Base-by-base conservation (phyloP, 1,140 invertebrate species). In the Pseudomyrmex gracilis region DNA sequence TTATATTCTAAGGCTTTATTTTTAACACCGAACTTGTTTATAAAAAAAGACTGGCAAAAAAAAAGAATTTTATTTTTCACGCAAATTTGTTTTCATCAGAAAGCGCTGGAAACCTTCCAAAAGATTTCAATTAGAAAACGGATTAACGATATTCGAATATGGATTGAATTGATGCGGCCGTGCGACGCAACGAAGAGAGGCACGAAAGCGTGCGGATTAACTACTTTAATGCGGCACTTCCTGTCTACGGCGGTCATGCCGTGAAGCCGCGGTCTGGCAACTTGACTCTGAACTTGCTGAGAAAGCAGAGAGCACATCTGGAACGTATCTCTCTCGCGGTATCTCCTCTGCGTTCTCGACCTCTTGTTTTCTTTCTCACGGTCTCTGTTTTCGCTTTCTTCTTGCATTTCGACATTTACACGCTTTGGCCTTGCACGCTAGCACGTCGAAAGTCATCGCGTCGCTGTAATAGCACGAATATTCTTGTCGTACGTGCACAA, bases 201-300 rank as follows among this genome's bases (percentile, higher is more conserved):
- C 74, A 86, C 74, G 61, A 89, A 90, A 87, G 90, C 87, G 88
- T 85, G 88, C 68, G 91, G 92, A 94, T 94, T 94, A 93, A 92
- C 90, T 90, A 91, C 90, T 93, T 94, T 92, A 93, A 93, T 90
- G 91, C 87, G 86, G 87, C 84, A 90, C 89, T 92, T 92, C 89
- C 90, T 89, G 91, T 80, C 89, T 68, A 58, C 66, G 74, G 70
- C 57, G 63, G 76, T 71, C 76, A 71, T 67, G 64, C 71, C 43
- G 47, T 77, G 83, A 66, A 58, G 66, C 71, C 63, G 77, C 60
- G 85, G 85, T 83, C 88, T 90, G 89, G 87, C 89, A 90, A 91
- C 87, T 89, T 86, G 86, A 89, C 85, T 88, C 86, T 88, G 76
- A 90, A 92, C 87, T 92, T 93, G 90, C 88, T 92, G 88, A 85